Base-by-base conservation (phyloP, 2,113 vertebrate species). In the Esox niger region DNA sequence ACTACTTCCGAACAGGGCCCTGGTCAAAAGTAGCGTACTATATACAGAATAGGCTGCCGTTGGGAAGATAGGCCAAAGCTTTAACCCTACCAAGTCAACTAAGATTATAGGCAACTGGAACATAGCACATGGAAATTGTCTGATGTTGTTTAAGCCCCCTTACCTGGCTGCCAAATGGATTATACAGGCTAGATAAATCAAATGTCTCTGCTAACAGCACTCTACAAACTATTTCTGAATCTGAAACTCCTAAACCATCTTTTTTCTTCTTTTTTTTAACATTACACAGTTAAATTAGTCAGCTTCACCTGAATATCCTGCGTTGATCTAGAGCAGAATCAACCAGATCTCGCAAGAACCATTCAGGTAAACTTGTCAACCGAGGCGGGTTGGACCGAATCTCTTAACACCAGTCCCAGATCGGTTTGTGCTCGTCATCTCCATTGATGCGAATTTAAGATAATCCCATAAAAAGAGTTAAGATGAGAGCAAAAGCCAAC, bases 251-350 rank as follows among this genome's bases (percentile, higher is more conserved):
- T 71, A 82, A 74, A 77, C 69, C 78, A 23, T 57, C 11, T 26
- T 25, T 25, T 25, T n/a, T n/a, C n/a, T n/a, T n/a, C n/a, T 54
- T 54, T n/a, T 21, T 54, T 15, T 43, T 43, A 15, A 52, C 47
- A 52, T 15, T 52, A 52, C n/a, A 56, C 15, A 59, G n/a, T n/a
- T n/a, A n/a, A 31, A 31, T 20, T 4, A 20, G 13, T 13, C 81
- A 87, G 75, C 79, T 78, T 82, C 82, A 85, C 85, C 85, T 85
- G 80, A 81, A 84, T 85, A 83, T 86, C 81, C 79, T 80, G 78
- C 80, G 80, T 82, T 74, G 60, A 82, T 82, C 70, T 78, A 65
- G 49, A 83, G 73, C n/a, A n/a, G 80, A 79, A 82, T 4, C 38
- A 86, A 78, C 73, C 68, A 78, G 81, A 78, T 71, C 64, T 82